phyloP scores from a whole-genome alignment of 2,888 invertebrate genomes.

The Andrena trimmerana region DNA sequence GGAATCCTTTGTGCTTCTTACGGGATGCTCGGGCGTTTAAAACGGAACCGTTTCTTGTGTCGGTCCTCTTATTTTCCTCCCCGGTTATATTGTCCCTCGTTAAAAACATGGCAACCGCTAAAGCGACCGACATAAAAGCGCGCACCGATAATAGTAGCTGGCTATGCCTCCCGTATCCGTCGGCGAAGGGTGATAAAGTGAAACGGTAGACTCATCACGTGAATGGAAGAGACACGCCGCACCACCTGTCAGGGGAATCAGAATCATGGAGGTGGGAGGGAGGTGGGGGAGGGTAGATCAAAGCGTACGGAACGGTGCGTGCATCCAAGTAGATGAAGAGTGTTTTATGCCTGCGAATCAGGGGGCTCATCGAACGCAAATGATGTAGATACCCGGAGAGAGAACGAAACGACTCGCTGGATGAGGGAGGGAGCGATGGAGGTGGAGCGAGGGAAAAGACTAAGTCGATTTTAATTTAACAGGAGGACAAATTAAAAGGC shows the following conservation, averaged over 20 bases:
- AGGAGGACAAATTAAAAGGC: slow-evolving; percentile 80
- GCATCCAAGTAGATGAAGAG: slow-evolving; percentile 57
- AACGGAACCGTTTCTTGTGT: not conserved
- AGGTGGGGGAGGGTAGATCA: slow-evolving; percentile 51
- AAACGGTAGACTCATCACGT: slow-evolving; percentile 69
- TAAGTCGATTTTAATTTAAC: slow-evolving; percentile 81
- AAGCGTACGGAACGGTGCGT: slow-evolving; percentile 55
- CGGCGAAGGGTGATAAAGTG: slow-evolving; percentile 65
- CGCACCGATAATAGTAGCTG: slow-evolving; percentile 49
- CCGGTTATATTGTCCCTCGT: slow-evolving; percentile 48
- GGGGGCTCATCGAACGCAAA: slow-evolving; percentile 47
- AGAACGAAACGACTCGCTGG: not conserved
- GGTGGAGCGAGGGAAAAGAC: slow-evolving; percentile 47
- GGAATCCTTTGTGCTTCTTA: slow-evolving; percentile 35
- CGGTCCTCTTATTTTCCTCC: slow-evolving; percentile 37
- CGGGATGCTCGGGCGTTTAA: slow-evolving; percentile 28
- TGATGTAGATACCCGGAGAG: slow-evolving; percentile 12
- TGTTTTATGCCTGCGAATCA: slow-evolving; percentile 48
- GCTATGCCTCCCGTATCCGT: slow-evolving; percentile 31
- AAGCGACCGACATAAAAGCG: slow-evolving; percentile 57
- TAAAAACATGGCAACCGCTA: slow-evolving; percentile 52
- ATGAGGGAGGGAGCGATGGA: not conserved
- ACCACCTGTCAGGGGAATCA: slow-evolving; percentile 64
- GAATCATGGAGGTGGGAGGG: slow-evolving; percentile 38
- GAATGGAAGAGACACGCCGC: slow-evolving; percentile 63